Percentiles rank a stretch among this genome's conserved stretches.
phyloP scores from a whole-genome alignment of 2,888 invertebrate species.

The Ellobium chinense region DNA sequence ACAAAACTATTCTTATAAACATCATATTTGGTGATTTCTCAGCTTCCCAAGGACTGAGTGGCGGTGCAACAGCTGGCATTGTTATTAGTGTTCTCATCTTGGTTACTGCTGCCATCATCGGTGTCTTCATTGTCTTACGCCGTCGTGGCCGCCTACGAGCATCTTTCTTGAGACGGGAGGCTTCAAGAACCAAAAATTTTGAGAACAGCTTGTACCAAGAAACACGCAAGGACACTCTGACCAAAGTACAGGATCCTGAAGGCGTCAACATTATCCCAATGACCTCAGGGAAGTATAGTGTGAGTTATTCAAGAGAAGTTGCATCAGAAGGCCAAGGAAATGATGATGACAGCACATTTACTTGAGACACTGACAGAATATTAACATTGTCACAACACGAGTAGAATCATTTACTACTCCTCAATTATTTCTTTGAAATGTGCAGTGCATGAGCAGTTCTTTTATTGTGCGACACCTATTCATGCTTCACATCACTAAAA shows the following conservation, averaged over 20 bases:
- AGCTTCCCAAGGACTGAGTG: background rate
- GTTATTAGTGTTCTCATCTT: constrained; percentile 17
- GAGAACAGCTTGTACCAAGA: constrained; percentile 42
- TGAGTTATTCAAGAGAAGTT: constrained; percentile 18
- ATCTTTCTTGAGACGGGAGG: constrained; percentile 23
- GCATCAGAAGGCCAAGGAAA: background rate
- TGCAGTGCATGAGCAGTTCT: too few relatives aligned
- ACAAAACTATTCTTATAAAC: too few relatives aligned
- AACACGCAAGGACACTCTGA: constrained; percentile 35
- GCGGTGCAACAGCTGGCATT: constrained; percentile 30
- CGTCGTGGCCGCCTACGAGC: background rate
- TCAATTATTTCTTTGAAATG: too few relatives aligned
- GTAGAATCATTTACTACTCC: too few relatives aligned
- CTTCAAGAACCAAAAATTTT: constrained; percentile 32
- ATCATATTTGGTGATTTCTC: too few relatives aligned
- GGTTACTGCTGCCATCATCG: background rate
- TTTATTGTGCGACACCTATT: too few relatives aligned
- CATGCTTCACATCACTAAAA: too few relatives aligned
- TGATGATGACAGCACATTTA: background rate
- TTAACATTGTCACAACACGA: too few relatives aligned
- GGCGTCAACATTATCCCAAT: constrained; percentile 5
- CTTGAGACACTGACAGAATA: background rate
- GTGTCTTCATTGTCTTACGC: background rate
- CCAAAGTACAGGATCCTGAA: background rate
- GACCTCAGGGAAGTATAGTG: background rate